Evolutionary conservation across 1,140 invertebrate species (phyloP).

Genomic region (Pseudachorutes palmiensis): DNA sequence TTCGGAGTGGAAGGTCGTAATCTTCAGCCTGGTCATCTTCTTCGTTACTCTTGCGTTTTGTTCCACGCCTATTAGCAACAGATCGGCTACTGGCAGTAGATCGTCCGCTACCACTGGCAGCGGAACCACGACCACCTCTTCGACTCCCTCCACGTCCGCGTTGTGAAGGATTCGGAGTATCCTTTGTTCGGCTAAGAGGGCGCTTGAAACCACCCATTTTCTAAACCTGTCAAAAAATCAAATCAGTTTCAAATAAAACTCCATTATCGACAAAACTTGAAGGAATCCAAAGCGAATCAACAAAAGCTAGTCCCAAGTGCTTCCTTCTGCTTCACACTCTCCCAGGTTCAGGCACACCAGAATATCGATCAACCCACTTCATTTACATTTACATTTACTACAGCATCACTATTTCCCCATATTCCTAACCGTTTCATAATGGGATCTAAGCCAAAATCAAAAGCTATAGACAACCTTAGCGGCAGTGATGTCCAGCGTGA

Average conservation of each 20-base stretch:
- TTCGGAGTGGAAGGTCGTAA: not conserved
- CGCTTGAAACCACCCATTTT: not conserved
- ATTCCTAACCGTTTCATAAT: too few species aligned
- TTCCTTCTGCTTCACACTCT: too few species aligned
- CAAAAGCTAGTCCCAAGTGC: too few species aligned
- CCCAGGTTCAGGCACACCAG: too few species aligned
- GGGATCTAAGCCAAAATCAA: conserved; percentile 3
- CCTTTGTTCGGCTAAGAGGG: not conserved
- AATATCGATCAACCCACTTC: too few species aligned
- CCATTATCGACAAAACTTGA: too few species aligned
- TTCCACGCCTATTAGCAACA: conserved; percentile 3
- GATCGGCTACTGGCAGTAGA: not conserved
- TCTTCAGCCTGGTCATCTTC: conserved; percentile 15
- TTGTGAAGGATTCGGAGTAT: not conserved
- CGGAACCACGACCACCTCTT: not conserved
- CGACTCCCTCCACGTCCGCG: not conserved
- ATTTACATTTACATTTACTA: too few species aligned
- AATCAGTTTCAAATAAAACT: too few species aligned
- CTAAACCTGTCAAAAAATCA: too few species aligned
- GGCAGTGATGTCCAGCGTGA: conserved; percentile 28
- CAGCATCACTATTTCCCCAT: too few species aligned
- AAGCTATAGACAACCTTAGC: conserved; percentile 31
- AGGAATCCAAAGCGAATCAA: too few species aligned
- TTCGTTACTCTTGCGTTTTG: not conserved
- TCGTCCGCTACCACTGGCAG: not conserved